Base-by-base conservation (phyloP, 2,797 vertebrate species). In the Otus scops region DNA sequence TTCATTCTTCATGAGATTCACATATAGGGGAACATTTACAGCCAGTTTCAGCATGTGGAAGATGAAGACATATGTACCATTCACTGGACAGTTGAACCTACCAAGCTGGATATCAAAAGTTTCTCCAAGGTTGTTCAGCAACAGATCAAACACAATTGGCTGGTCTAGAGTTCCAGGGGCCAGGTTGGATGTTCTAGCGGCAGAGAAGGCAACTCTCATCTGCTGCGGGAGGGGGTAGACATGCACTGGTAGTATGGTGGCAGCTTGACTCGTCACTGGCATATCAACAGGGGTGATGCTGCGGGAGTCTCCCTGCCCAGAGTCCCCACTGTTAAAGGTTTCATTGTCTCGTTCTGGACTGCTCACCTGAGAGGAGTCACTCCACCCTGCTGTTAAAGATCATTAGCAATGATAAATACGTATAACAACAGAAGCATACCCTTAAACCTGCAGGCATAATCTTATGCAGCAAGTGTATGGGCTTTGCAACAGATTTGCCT, bases 11-110 rank as follows among this genome's bases (percentile, higher is more conserved):
- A 99, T 99, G 77, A 99, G 98, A 95, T 99, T 99, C 92, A 99
- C 98, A 21, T 99, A 99, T 32, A 99, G 98, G 0, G 99, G 99
- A 76, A 99, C 99, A 16, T 99, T 99, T 47, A 99, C 98, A 12
- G 99, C 99, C 68, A 99, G 98, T 97, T 99, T 99, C 65, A 99
- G 98, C 98, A 99, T 99, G 98, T 99, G 99, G 97, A 99, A 99
- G 92, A 99, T 98, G 97, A 99, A 99, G 85, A 99, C 99, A 0
- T 99, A 99, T 15, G 99, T 99, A 78, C 99, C 99, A 7, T 99
- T 98, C 68, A 98, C 98, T 0, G 99, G 99, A 93, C 99, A 99
- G 95, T 98, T 99, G 97, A 99, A 99, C 86, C 99, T 98, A 36
- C 99, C 99, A 3, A 99, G 98, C 83, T 98, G 98, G 59, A 99